Evolutionary conservation across 2,888 invertebrate genomes (phyloP).

Genomic region (Papilio elwesi): DNA sequence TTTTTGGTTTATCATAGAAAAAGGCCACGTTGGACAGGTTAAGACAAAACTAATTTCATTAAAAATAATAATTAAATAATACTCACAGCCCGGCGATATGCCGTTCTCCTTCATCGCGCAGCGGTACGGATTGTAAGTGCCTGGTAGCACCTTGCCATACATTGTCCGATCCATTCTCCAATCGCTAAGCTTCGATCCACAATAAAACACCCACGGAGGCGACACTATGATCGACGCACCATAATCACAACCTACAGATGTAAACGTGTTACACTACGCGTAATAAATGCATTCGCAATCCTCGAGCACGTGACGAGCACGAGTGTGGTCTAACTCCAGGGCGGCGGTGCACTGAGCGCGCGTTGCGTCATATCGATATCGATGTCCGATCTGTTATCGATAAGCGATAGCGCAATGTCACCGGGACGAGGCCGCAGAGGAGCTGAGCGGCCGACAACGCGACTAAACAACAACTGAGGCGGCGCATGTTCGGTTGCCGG

Average conservation of each 20-base stretch:
- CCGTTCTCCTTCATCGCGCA: constrained; percentile 92
- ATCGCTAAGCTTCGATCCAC: constrained; percentile 70
- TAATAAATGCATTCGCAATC: constrained; percentile 60
- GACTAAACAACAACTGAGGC: constrained; percentile 79
- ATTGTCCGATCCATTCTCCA: constrained; percentile 93
- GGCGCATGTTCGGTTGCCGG: constrained; percentile 57
- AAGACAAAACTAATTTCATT: constrained; percentile 14
- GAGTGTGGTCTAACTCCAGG: constrained; percentile 54
- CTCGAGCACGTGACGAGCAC: constrained; percentile 45
- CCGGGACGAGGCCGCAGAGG: constrained; percentile 69
- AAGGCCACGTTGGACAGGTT: background rate
- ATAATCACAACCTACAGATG: constrained; percentile 77
- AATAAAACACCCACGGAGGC: constrained; percentile 76
- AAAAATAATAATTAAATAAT: constrained; percentile 57
- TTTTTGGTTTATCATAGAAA: background rate
- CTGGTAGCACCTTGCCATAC: constrained; percentile 94
- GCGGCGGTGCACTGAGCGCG: constrained; percentile 52
- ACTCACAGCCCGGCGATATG: constrained; percentile 94
- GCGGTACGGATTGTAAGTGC: constrained; percentile 93
- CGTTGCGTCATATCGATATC: constrained; percentile 59
- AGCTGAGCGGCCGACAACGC: constrained; percentile 72
- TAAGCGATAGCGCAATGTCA: constrained; percentile 75
- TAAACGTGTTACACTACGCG: constrained; percentile 63
- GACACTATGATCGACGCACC: constrained; percentile 72
- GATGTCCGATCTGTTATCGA: constrained; percentile 50